These are phyloP conservation scores for Prietella phreatophila DNA, from an alignment of 2,113 vertebrate species.

Conservation along the genomic window DNA sequence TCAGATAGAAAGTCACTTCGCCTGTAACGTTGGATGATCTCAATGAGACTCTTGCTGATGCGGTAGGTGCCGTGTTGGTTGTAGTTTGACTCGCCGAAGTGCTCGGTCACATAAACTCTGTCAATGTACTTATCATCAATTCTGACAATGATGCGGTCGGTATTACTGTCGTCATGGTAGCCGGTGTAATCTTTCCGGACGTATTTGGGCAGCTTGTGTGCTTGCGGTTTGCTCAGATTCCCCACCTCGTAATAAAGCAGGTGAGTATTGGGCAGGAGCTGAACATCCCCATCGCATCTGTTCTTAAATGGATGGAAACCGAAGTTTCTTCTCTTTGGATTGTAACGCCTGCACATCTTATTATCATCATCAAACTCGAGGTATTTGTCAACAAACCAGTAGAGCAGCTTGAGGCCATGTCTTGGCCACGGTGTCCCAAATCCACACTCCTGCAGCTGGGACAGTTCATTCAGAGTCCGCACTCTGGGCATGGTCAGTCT, in stretches of 20 bases:
- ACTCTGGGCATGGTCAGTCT: constrained; percentile 3
- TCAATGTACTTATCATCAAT: neutral
- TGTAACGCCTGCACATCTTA: constrained; percentile 3
- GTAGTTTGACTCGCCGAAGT: neutral
- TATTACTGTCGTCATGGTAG: constrained; percentile 7
- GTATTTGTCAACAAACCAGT: constrained; percentile 31
- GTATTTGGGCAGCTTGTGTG: neutral
- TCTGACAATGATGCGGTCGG: constrained; percentile 43
- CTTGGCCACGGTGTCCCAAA: neutral
- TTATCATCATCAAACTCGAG: neutral
- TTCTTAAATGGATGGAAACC: constrained; percentile 55
- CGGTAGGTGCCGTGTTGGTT: constrained; percentile 19
- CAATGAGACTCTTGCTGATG: constrained; percentile 41
- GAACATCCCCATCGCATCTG: neutral
- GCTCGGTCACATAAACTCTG: constrained; percentile 37
- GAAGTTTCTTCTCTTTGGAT: neutral
- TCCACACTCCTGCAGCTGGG: neutral
- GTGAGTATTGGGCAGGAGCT: constrained; percentile 9
- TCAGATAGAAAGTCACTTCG: neutral
- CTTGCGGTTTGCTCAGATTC: constrained; percentile 12
- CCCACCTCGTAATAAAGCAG: constrained; percentile 44
- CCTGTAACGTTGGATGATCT: neutral
- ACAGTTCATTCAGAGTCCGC: neutral
- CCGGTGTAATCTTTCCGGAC: constrained; percentile 5
- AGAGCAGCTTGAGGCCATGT: constrained; percentile 36